Percentiles rank a stretch among this genome's conserved stretches.
phyloP scores from a whole-genome alignment of 2,888 invertebrate genomes.

The Drosophila nigricruria region DNA sequence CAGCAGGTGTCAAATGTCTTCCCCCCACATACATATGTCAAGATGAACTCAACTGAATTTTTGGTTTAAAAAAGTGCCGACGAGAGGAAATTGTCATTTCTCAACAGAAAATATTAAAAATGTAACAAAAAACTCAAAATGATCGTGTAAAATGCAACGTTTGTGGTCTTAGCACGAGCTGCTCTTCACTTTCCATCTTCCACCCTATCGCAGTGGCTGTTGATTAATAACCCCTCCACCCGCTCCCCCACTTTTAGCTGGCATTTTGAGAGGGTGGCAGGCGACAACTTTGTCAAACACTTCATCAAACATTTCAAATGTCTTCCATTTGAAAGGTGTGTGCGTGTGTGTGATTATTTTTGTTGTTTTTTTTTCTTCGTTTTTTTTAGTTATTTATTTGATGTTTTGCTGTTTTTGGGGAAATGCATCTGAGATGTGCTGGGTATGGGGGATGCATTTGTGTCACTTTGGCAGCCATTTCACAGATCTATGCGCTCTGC shows the following conservation, averaged over 20 bases:
- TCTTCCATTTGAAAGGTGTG: slow-evolving; percentile 43
- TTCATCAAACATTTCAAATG: slow-evolving; percentile 73
- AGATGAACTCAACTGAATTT: slow-evolving; percentile 27
- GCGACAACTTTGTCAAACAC: slow-evolving; percentile 77
- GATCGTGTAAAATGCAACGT: slow-evolving; percentile 70
- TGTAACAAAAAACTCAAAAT: slow-evolving; percentile 46
- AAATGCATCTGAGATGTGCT: slow-evolving; percentile 37
- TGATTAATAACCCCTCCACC: slow-evolving; percentile 62
- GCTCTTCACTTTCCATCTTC: slow-evolving; percentile 28
- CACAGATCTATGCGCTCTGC: slow-evolving; percentile 73
- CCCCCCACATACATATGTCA: slow-evolving; percentile 52
- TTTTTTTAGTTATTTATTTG: slow-evolving; percentile 61
- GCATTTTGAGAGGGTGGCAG: slow-evolving; percentile 33
- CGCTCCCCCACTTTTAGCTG: slow-evolving; percentile 23
- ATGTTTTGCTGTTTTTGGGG: slow-evolving; percentile 45
- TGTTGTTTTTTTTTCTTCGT: slow-evolving; percentile 26
- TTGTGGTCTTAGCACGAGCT: slow-evolving; percentile 71
- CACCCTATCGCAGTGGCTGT: slow-evolving; percentile 47
- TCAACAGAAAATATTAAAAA: slow-evolving; percentile 65
- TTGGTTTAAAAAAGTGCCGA: slow-evolving; percentile 9
- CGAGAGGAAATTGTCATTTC: slow-evolving; percentile 67
- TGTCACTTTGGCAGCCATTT: slow-evolving; percentile 67
- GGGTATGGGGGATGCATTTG: slow-evolving; percentile 51
- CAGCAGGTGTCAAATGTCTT: slow-evolving; percentile 79
- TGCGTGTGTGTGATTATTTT: slow-evolving; percentile 19